These are phyloP conservation scores for Drosophila aldrichi DNA, from an alignment of 2,888 invertebrate species.

Conservation along the genomic window DNA sequence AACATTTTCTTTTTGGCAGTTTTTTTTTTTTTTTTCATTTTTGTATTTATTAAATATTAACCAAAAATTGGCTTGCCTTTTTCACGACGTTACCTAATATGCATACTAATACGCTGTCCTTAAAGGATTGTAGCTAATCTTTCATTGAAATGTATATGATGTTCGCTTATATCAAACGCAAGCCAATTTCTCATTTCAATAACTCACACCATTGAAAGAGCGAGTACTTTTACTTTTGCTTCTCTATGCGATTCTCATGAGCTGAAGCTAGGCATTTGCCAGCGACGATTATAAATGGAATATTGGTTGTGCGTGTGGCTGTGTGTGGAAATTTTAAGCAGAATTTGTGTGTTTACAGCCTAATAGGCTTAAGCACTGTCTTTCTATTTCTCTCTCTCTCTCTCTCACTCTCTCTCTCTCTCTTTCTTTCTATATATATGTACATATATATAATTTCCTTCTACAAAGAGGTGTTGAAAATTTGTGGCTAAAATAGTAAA, in stretches of 20 bases:
- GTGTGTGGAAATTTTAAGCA: background rate
- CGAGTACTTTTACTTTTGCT: background rate
- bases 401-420: background rate
- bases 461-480: background rate
- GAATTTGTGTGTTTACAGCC: background rate
- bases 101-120: constrained; percentile 34
- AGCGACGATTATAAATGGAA: too few species aligned
- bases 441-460: background rate
- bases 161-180: background rate
- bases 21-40: constrained; percentile 26
- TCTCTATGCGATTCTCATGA: constrained; percentile 4
- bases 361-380: background rate
- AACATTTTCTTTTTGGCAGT: constrained; percentile 14
- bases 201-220: background rate
- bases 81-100: constrained; percentile 39
- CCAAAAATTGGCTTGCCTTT: constrained; percentile 18
- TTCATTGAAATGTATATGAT: constrained; percentile 34
- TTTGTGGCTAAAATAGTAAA: background rate
- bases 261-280: background rate
- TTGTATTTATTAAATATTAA: constrained; percentile 50
- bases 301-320: too few species aligned
- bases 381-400: background rate
- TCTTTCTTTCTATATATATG: background rate
- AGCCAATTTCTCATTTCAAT: constrained; percentile 4
- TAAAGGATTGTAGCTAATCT: constrained; percentile 46